A percentile compares a stretch with the other conserved stretches of the same genome.
phyloP scores from a whole-genome alignment of 1,140 invertebrate genomes.

The Lepidostoma basale region DNA sequence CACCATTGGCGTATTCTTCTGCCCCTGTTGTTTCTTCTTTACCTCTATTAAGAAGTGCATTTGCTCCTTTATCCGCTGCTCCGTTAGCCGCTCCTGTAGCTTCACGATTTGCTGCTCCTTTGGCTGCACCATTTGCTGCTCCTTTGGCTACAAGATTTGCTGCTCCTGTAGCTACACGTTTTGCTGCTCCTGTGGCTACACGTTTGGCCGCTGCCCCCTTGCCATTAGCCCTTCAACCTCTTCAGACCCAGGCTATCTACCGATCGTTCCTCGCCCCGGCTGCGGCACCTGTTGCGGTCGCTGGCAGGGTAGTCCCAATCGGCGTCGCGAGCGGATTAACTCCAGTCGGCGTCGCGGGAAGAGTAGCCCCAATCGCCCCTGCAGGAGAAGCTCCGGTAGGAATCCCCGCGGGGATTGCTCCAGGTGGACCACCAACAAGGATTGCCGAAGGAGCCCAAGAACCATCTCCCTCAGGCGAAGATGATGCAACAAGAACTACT shows the following conservation, averaged over 20 bases:
- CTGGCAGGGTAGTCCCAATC: background rate
- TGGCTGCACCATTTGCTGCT: constrained; percentile 12
- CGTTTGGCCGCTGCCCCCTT: background rate
- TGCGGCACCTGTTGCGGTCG: constrained; percentile 10
- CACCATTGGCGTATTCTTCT: constrained; percentile 28
- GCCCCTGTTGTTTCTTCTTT: background rate
- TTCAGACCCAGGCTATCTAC: constrained; percentile 27
- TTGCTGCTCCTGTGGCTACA: constrained; percentile 21
- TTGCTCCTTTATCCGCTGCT: constrained; percentile 45
- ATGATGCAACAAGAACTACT: background rate
- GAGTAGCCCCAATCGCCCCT: background rate
- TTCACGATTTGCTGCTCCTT: background rate
- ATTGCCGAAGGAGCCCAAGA: background rate
- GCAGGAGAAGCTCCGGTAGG: background rate
- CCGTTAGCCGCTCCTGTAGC: constrained; percentile 49
- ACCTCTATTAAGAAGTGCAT: constrained; percentile 46
- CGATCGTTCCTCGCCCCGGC: background rate
- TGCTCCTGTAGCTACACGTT: constrained; percentile 29
- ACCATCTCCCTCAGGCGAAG: background rate
- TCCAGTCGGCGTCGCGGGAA: background rate
- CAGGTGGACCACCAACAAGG: background rate
- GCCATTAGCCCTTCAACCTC: background rate
- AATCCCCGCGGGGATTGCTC: background rate
- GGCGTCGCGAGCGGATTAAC: background rate
- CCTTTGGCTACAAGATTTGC: constrained; percentile 47